phyloP scores from a whole-genome alignment of 2,888 invertebrate species.

The Frankliniella intonsa region DNA sequence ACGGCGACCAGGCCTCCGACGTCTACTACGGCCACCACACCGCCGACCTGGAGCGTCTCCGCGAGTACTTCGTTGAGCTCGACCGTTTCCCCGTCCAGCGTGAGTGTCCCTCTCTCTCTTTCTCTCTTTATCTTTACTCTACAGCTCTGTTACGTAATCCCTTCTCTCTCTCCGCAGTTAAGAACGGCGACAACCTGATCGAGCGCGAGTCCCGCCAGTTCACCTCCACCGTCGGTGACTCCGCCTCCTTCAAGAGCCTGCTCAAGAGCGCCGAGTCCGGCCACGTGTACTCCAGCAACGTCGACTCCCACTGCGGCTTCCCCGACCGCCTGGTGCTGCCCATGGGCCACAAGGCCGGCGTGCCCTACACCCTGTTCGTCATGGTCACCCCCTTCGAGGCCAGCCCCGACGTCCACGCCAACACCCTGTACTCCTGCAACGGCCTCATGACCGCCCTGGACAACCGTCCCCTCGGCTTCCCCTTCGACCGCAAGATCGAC shows the following conservation, averaged over 20 bases:
- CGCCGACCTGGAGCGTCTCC: conserved; percentile 39
- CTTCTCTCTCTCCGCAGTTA: conserved; percentile 44
- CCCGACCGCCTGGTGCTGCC: conserved; percentile 62
- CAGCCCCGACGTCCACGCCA: background rate
- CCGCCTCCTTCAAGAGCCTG: conserved; percentile 59
- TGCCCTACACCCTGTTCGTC: conserved; percentile 58
- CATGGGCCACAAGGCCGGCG: conserved; percentile 59
- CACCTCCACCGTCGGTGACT: conserved; percentile 59
- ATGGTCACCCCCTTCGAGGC: conserved; percentile 53
- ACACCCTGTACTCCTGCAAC: conserved; percentile 50
- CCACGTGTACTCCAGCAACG: conserved; percentile 44
- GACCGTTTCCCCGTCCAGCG: conserved; percentile 57
- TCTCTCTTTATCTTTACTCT: background rate
- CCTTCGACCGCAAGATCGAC: conserved; percentile 61
- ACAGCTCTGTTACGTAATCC: conserved; percentile 41
- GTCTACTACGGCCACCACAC: conserved; percentile 31
- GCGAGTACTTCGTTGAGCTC: conserved; percentile 60
- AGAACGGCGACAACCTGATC: conserved; percentile 61
- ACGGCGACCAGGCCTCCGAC: conserved; percentile 37
- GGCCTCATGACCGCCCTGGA: conserved; percentile 50
- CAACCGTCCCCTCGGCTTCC: conserved; percentile 64
- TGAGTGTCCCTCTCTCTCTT: conserved; percentile 38
- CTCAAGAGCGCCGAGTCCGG: conserved; percentile 60
- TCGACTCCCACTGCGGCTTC: conserved; percentile 54
- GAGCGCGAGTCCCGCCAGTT: conserved; percentile 64